Percentiles rank a stretch among this genome's conserved stretches.
Conservation (phyloP, 2,888 invertebrate genomes). For the Electrophaes corylata region DNA sequence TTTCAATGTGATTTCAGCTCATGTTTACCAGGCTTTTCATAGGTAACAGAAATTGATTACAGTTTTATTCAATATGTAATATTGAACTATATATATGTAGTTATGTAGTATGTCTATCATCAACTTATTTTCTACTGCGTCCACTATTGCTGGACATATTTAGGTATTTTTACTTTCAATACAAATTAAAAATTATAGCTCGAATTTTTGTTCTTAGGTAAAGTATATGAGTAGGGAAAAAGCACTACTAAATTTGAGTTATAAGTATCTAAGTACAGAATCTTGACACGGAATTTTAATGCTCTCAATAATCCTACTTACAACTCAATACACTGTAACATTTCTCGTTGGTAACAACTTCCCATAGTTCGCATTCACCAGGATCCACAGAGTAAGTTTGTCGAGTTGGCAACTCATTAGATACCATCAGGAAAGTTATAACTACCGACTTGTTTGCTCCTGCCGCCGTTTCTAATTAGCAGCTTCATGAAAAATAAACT, state of each 20-base stretch:
- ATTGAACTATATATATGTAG: not conserved
- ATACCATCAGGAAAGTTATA: conserved; percentile 41
- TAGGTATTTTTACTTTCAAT: too few species aligned
- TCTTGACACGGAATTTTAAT: too few species aligned
- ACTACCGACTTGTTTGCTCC: conserved; percentile 34
- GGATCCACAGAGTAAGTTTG: conserved; percentile 29
- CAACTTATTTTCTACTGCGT: too few species aligned
- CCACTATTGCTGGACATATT: too few species aligned
- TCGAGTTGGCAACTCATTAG: conserved; percentile 43
- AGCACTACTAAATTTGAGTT: too few species aligned
- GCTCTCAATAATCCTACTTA: too few species aligned
- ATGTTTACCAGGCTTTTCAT: conserved; percentile 36
- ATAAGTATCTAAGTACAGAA: too few species aligned
- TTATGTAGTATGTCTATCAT: too few species aligned
- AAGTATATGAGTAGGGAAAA: too few species aligned
- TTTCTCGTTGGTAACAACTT: not conserved
- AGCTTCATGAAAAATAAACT: conserved; percentile 32
- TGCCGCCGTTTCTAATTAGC: conserved; percentile 42
- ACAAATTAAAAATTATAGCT: too few species aligned
- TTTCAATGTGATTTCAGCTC: conserved; percentile 43
- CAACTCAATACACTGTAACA: too few species aligned
- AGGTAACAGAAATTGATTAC: conserved; percentile 48
- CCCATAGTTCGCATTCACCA: conserved; percentile 16
- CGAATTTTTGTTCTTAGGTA: too few species aligned
- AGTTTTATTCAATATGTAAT: conserved; percentile 37